Evolutionary conservation across 92 coral and sea anemone species (phyloP), one percentile per base, ranked within the genome.

Genomic region (Pocillopora grandis): DNA sequence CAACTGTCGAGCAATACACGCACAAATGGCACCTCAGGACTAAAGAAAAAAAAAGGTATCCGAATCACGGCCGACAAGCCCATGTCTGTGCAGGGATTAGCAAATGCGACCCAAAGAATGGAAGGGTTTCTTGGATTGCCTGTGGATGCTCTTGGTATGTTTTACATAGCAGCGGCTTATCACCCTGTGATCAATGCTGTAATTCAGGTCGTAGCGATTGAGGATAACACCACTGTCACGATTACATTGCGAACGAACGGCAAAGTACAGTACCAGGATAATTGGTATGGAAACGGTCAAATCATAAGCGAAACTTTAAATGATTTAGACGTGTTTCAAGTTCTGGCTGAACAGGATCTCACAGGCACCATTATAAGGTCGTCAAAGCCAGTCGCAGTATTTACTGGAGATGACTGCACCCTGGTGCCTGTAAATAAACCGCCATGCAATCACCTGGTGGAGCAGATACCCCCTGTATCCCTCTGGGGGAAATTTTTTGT

Each of bases 91-190:
- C 87, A 90, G 49, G 99, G 95, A 3, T 55, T 90, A 75, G 71
- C 78, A 78, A 42, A 80, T 55, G 31, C 77, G 80, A 65, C 68
- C 9, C 68, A 90, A 20, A 72, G 88, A 0, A 83, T 93, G 19
- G 99, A 94, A 65, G 98, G 93, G 0, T 96, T 80, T 66, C 94
- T 96, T 13, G 99, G 94, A 11, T 42, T 96, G 17, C 98, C 98
- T 9, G 78, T 92, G 62, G 84, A 81, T 8, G 35, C 77, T 56
- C 77, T 92, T 0, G 93, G 93, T 10, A 90, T 65, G 10, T 88
- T 89, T 33, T 94, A 96, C 67, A 90, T 90, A 31, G 98, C 92
- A 10, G 84, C 95, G 21, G 92, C 99, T 12, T 96, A 74, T 61
- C 27, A 79, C 2, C 91, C 92, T 12, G 75, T 71, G 1, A 71